A percentile compares a stretch with the other conserved stretches of the same genome.
Evolutionary conservation across 2,888 invertebrate genomes (phyloP).

Genomic region (Heteromurus nitidus): DNA sequence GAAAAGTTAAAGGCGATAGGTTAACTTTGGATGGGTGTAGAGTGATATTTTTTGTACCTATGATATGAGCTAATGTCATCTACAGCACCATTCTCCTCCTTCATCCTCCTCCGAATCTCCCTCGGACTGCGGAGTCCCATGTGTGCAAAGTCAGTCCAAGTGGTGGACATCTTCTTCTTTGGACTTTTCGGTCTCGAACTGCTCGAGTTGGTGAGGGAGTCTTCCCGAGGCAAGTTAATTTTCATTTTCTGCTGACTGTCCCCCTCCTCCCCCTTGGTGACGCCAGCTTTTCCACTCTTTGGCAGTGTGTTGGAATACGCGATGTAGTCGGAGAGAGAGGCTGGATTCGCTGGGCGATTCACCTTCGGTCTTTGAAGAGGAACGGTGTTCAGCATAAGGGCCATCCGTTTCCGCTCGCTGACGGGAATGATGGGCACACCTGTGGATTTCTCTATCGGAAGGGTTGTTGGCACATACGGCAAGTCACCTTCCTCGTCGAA

Average conservation of each 20-base stretch:
- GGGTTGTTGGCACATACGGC: constrained; percentile 92
- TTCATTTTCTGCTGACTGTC: constrained; percentile 78
- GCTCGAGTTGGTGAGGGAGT: constrained; percentile 75
- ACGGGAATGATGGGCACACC: constrained; percentile 89
- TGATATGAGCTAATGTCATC: constrained; percentile 74
- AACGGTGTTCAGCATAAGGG: constrained; percentile 61
- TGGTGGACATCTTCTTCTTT: constrained; percentile 74
- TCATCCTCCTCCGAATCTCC: constrained; percentile 76
- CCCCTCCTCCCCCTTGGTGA: constrained; percentile 42
- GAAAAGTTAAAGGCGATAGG: not conserved
- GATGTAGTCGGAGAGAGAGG: constrained; percentile 84
- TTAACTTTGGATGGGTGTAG: constrained; percentile 74
- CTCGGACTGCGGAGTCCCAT: constrained; percentile 78
- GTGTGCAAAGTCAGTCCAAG: constrained; percentile 76
- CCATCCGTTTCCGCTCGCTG: constrained; percentile 79
- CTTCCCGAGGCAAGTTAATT: constrained; percentile 82
- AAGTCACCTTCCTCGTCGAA: constrained; percentile 81
- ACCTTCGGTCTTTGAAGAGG: constrained; percentile 75
- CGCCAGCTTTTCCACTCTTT: constrained; percentile 75
- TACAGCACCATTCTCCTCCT: constrained; percentile 74
- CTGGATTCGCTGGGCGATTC: constrained; percentile 84
- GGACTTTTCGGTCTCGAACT: constrained; percentile 74
- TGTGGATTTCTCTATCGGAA: constrained; percentile 88
- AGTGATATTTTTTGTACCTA: too few species aligned
- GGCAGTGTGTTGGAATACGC: constrained; percentile 74